Evolutionary conservation across 2,888 invertebrate genomes (phyloP), one percentile per base, ranked within the genome.

Genomic region (Leptopterna dolabrata): DNA sequence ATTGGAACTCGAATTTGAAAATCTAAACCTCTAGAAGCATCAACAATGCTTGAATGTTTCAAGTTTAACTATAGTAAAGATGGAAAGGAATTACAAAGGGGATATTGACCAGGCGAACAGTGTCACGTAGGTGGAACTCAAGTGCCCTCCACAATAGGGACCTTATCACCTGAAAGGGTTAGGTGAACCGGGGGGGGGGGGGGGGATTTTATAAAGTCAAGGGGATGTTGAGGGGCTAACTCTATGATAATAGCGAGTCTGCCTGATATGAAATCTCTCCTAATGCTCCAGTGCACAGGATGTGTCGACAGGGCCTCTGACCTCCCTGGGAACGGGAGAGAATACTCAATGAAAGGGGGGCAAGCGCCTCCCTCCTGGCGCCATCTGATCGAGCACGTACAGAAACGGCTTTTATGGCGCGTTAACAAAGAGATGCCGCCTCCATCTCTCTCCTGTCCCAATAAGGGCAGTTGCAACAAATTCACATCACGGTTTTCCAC

Each of bases 391-490:
- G 76, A 85, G 85, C 85, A 85, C 85, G 85, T 85, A 36, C 85
- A 45, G 55, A 81, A 85, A 85, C 85, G 85, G 85, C 76, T 45
- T 73, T 85, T 85, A 85, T 85, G 85, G 85, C 45, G 85, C 76
- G 85, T 85, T 85, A 85, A 85, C 85, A 85, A 85, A 85, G 85
- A 85, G 71, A 83, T 70, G 73, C 36, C 71, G 71, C 43, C 83
- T 71, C 71, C 71, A 36, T 63, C 81, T 51, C 81, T 36, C 55
- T 82, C 55, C 83, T 45, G 30, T 55, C 73, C 71, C 71, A 85
- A 85, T 85, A 76, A 73, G 76, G 55, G 85, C 85, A 85, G 85
- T 85, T 85, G 85, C 85, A 85, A 85, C 85, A 85, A 85, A 85
- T 85, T 85, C 85, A 85, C 85, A 85, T 85, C 85, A 85, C 85